Base-by-base conservation (phyloP, 2,113 vertebrate species). In the Epinephelus lanceolatus region DNA sequence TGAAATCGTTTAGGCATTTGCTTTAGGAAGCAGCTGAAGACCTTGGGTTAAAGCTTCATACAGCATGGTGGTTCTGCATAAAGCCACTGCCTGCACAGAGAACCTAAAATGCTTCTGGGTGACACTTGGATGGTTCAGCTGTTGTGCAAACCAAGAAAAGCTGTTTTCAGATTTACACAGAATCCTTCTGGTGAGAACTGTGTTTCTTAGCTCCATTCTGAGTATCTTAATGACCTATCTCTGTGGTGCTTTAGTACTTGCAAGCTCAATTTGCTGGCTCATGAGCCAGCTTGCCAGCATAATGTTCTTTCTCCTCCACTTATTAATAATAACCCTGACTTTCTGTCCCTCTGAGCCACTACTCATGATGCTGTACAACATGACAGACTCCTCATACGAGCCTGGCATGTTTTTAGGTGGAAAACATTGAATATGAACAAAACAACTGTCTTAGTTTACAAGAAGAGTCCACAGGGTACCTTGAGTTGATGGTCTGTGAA, bases 251-350 rank as follows among this genome's bases (percentile, higher is more conserved):
- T 90, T 87, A 72, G 70, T 87, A 86, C 81, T 91, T 90, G 75
- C 86, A 86, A 84, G 90, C 91, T 89, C 92, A 92, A 91, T 93
- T 93, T 91, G 88, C 91, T 92, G 88, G 89, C 89, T 92, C 88
- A 92, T 90, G 91, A 93, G 92, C 87, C 91, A 76, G 85, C 80
- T 85, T 89, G 84, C 86, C 63, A 79, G 82, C 86, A 87, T 92
- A 90, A 94, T 92, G 91, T 93, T 92, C 86, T 90, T 89, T 90
- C 83, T 89, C 84, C 72, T 90, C 74, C 84, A 84, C 87, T 91
- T 92, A 90, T 90, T 90, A 92, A 89, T 92, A 90, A 92, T 88
- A 92, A 90, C 87, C 76, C 85, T 75, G 79, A 59, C 59, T 90
- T 69, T 90, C 56, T 83, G 83, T 88, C 83, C 85, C 87, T 92